phyloP scores from a whole-genome alignment of 1,140 invertebrate species.

The Globodera ellingtonae region DNA sequence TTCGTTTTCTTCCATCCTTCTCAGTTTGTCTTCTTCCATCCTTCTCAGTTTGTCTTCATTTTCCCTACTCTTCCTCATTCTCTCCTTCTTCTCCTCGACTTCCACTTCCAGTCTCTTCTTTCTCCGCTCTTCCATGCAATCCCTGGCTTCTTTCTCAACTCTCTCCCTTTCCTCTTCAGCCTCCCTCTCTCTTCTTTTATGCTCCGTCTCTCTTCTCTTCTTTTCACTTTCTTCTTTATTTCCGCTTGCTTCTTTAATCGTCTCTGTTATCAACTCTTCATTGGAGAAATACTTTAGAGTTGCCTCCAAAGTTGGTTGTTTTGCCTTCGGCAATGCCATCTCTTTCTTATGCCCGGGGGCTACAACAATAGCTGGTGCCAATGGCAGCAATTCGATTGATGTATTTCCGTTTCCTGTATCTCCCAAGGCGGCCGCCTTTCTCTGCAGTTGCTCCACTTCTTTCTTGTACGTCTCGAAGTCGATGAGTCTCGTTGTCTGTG shows the following conservation, averaged over 20 bases:
- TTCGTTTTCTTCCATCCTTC: neutral
- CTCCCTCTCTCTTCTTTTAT: neutral
- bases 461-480: conserved; percentile 49
- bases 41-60: conserved; percentile 11
- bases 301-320: conserved; percentile 15
- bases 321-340: neutral
- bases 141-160: neutral
- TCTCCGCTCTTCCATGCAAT: conserved; percentile 1
- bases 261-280: conserved; percentile 8
- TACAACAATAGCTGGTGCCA: conserved; percentile 40
- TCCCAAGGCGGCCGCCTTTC: conserved; percentile 36
- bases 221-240: conserved; percentile 12
- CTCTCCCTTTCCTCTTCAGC: conserved; percentile 15
- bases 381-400: conserved; percentile 12
- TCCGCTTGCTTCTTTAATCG: neutral
- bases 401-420: neutral
- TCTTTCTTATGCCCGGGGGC: neutral
- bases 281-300: conserved; percentile 34
- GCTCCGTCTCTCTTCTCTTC: neutral
- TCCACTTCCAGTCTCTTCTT: neutral
- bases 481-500: conserved; percentile 38
- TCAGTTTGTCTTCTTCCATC: conserved; percentile 19
- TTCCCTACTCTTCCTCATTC: neutral
- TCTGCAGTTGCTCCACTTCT: conserved; percentile 46
- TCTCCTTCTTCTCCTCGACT: conserved; percentile 4